A percentile compares a stretch with the other conserved stretches of the same genome.
phyloP scores from a whole-genome alignment of 1,140 invertebrate species.

The Mycetomoellerius zeteki region DNA sequence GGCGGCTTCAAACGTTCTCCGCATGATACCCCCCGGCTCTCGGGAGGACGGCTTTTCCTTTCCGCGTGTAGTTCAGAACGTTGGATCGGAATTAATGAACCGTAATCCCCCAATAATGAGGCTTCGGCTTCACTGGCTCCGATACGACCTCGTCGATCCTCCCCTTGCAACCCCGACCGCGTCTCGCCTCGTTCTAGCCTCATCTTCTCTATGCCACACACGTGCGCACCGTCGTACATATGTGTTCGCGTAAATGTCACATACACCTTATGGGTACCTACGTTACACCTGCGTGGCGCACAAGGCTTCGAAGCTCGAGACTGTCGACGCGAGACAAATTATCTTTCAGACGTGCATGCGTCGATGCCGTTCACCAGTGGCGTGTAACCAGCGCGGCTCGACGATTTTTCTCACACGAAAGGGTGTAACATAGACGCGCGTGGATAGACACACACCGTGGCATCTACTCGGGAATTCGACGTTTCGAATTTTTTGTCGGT shows the following conservation, averaged over 20 bases:
- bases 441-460: background rate
- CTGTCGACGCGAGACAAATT: constrained; percentile 74
- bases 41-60: constrained; percentile 76
- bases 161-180: constrained; percentile 54
- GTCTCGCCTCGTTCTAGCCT: background rate
- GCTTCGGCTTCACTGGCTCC: constrained; percentile 78
- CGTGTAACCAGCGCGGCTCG: constrained; percentile 32
- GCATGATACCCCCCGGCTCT: constrained; percentile 70
- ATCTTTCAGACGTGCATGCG: constrained; percentile 69
- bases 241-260: constrained; percentile 72
- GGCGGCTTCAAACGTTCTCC: constrained; percentile 72
- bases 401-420: constrained; percentile 50
- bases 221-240: constrained; percentile 59
- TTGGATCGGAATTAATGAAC: constrained; percentile 86
- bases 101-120: constrained; percentile 88
- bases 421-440: background rate
- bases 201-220: constrained; percentile 36
- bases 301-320: constrained; percentile 60
- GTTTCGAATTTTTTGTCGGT: background rate
- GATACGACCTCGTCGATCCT: constrained; percentile 77
- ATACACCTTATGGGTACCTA: constrained; percentile 61
- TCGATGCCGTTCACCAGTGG: constrained; percentile 66
- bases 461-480: constrained; percentile 20
- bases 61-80: constrained; percentile 79
- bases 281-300: constrained; percentile 45